Conservation (phyloP, 2,888 invertebrate genomes). For the Lacanobia wlatinum region DNA sequence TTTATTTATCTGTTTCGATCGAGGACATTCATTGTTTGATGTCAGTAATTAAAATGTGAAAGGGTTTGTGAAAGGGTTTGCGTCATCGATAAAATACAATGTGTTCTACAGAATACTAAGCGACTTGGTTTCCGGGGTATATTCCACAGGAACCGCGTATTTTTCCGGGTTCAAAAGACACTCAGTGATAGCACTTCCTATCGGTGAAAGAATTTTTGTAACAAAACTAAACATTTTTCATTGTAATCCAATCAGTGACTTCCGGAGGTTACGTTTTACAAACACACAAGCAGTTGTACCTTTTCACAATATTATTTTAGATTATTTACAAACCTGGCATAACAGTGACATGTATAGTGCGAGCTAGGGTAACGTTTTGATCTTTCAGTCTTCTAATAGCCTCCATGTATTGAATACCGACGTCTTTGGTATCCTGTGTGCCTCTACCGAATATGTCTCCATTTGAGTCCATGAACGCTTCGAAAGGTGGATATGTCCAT, state of each 20-base stretch:
- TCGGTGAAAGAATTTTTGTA: neutral
- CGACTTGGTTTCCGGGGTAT: neutral
- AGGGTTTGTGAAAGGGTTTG: neutral
- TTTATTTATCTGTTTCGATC: neutral
- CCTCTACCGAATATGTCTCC: conserved; percentile 96
- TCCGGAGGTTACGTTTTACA: neutral
- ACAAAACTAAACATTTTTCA: too few relatives aligned
- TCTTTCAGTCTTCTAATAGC: conserved; percentile 76
- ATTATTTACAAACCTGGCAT: conserved; percentile 78
- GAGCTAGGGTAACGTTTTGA: conserved; percentile 73
- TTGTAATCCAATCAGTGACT: neutral
- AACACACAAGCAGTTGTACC: neutral
- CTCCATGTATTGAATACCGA: conserved; percentile 81
- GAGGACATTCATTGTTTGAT: conserved; percentile 1
- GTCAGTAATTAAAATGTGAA: conserved; percentile 15
- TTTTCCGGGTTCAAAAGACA: neutral
- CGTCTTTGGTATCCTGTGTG: conserved; percentile 95
- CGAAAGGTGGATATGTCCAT: conserved; percentile 97
- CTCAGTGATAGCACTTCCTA: neutral
- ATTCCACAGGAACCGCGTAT: neutral
- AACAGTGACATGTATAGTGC: conserved; percentile 80
- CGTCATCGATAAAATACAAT: conserved; percentile 4
- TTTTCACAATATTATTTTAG: neutral
- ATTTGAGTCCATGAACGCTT: conserved; percentile 94
- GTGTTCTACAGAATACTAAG: neutral